Conservation (phyloP, 2,888 invertebrate species). For the Seira musarum region DNA sequence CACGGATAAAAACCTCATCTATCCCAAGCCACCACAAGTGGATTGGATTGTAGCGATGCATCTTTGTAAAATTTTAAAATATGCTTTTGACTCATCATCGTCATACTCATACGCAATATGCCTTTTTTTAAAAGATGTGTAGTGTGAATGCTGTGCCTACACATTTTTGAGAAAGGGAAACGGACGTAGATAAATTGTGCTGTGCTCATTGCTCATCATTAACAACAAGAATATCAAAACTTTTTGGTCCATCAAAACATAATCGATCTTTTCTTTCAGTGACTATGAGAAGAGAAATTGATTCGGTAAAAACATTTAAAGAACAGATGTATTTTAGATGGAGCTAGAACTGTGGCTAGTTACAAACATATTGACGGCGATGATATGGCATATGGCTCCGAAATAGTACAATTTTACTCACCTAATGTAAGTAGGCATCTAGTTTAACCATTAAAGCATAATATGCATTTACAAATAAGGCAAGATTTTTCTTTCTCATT, state of each 20-base stretch:
- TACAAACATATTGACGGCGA: too few relatives aligned
- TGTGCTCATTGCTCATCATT: constrained; percentile 8
- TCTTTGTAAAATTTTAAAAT: background rate
- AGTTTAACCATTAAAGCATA: too few relatives aligned
- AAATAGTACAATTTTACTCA: too few relatives aligned
- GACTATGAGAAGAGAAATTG: background rate
- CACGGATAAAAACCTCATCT: background rate
- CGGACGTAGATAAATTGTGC: constrained; percentile 46
- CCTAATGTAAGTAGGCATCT: too few relatives aligned
- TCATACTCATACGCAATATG: too few relatives aligned
- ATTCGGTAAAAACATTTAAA: background rate
- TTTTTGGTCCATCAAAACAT: background rate
- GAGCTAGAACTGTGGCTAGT: too few relatives aligned
- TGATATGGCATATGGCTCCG: too few relatives aligned
- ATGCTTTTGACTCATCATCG: too few relatives aligned
- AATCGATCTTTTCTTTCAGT: background rate
- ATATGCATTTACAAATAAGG: too few relatives aligned
- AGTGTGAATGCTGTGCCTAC: background rate
- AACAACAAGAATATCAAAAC: background rate
- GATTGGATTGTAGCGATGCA: background rate
- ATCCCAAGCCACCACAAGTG: background rate
- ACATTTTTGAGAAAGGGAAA: constrained; percentile 1
- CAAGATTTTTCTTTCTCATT: too few relatives aligned
- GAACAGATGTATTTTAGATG: background rate
- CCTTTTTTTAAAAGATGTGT: background rate